Conservation (phyloP, 2,113 vertebrate genomes). For the Brevimyrus niger region DNA sequence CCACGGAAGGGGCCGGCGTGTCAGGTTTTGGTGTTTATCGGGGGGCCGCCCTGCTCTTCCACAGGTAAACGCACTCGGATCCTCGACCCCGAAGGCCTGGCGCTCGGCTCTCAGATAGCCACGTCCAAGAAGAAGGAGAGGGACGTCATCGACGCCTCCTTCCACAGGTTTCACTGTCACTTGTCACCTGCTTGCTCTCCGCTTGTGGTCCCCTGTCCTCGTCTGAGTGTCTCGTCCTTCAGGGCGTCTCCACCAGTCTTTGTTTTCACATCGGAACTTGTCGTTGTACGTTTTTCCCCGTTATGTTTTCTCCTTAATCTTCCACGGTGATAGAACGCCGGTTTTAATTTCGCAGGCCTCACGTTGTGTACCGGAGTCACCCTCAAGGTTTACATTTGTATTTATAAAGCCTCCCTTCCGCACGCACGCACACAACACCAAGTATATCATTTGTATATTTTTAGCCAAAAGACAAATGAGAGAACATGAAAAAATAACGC, state of each 20-base stretch:
- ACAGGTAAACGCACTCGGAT: slow-evolving; percentile 73
- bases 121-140: slow-evolving; percentile 76
- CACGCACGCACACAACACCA: neutral
- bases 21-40: neutral
- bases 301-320: neutral
- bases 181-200: neutral
- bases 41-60: neutral
- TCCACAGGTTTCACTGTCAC: slow-evolving; percentile 63
- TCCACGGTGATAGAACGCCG: neutral
- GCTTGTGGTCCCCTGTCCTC: neutral
- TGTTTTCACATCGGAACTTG: neutral
- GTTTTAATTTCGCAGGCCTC: neutral
- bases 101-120: slow-evolving; percentile 76
- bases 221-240: neutral
- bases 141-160: slow-evolving; percentile 80
- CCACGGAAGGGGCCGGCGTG: neutral
- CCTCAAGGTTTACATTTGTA: neutral
- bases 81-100: slow-evolving; percentile 81
- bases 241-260: neutral
- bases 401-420: neutral
- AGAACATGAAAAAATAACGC: neutral
- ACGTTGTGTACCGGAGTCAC: neutral
- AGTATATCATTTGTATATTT: neutral
- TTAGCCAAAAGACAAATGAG: neutral
- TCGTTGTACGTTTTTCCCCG: neutral